These are phyloP conservation scores for Dasypus novemcinctus DNA, from an alignment of 2,113 vertebrate genomes.

Conservation along the genomic window DNA sequence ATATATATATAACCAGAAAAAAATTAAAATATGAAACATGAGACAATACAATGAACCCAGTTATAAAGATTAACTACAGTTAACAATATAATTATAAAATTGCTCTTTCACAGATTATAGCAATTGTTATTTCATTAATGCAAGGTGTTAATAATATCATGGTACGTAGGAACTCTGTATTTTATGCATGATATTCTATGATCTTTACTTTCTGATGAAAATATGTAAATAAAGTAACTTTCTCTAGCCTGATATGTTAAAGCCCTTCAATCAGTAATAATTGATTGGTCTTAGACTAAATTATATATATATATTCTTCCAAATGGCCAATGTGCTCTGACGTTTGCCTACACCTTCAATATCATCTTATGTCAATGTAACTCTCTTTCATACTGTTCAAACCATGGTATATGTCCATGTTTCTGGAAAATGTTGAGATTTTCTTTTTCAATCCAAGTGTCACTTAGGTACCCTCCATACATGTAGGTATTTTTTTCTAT, in stretches of 20 bases:
- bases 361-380: background rate
- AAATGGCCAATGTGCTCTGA: background rate
- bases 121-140: too few species aligned
- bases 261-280: background rate
- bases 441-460: background rate
- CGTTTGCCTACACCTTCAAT: background rate
- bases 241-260: background rate
- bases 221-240: too few species aligned
- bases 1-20: too few species aligned
- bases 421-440: background rate
- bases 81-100: too few species aligned
- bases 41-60: too few species aligned
- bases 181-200: too few species aligned
- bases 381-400: background rate
- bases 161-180: too few species aligned
- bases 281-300: background rate
- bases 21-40: too few species aligned
- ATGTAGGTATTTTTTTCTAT: background rate
- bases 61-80: too few species aligned
- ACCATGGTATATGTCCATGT: background rate
- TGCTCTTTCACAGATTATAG: too few species aligned
- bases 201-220: too few species aligned
- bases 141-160: too few species aligned
- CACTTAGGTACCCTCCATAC: background rate
- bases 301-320: background rate